These are phyloP conservation scores for Ptychoptera albimana DNA, from an alignment of 2,888 invertebrate species.

Conservation along the genomic window DNA sequence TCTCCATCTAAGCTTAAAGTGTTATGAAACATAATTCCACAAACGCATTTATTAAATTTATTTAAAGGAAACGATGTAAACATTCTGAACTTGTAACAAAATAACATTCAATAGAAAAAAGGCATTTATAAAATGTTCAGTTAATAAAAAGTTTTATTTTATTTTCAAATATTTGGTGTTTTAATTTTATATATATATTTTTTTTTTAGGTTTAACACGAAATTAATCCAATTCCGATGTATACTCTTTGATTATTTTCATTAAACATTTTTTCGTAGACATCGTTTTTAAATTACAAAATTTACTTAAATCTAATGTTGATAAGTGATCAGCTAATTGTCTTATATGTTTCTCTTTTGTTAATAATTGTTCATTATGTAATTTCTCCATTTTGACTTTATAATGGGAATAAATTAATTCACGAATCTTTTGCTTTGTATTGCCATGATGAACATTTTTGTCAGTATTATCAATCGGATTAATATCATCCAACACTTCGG, in stretches of 20 bases:
- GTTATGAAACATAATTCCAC: too few species aligned
- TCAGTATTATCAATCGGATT: slow-evolving; percentile 17
- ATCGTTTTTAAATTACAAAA: slow-evolving; percentile 33
- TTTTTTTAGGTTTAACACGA: neutral
- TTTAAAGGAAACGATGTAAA: too few species aligned
- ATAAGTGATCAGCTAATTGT: slow-evolving; percentile 32
- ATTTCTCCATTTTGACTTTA: neutral
- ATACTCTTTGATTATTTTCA: slow-evolving; percentile 32
- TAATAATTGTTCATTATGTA: slow-evolving; percentile 19
- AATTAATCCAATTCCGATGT: neutral
- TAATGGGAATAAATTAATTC: slow-evolving; percentile 9
- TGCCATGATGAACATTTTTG: slow-evolving; percentile 6
- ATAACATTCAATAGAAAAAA: too few species aligned
- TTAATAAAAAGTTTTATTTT: neutral
- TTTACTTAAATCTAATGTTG: slow-evolving; percentile 30
- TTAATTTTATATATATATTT: neutral
- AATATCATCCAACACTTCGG: slow-evolving; percentile 9
- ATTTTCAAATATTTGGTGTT: neutral
- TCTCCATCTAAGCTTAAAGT: neutral
- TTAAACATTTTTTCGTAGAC: slow-evolving; percentile 33
- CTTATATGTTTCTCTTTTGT: slow-evolving; percentile 29
- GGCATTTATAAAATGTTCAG: neutral
- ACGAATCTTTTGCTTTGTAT: slow-evolving; percentile 16
- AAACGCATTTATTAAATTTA: too few species aligned
- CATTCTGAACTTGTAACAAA: too few species aligned